These are phyloP conservation scores for Temnothorax curvispinosus DNA, from an alignment of 1,140 invertebrate species.

Conservation along the genomic window DNA sequence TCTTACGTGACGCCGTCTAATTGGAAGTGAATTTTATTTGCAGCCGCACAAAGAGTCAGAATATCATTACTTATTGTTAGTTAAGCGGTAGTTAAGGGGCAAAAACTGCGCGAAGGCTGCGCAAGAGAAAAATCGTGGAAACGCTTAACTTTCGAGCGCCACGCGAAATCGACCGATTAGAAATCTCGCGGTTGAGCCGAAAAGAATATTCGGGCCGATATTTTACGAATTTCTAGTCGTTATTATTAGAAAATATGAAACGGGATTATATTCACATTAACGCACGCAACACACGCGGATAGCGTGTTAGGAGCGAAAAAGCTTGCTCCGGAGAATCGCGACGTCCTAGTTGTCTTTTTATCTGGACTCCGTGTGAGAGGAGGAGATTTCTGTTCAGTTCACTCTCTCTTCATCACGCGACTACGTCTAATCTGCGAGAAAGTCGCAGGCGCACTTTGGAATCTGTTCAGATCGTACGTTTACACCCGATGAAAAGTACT, in stretches of 20 bases:
- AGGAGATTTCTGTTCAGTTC: conserved; percentile 77
- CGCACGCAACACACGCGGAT: not conserved
- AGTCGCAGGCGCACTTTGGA: conserved; percentile 73
- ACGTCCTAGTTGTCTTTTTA: conserved; percentile 48
- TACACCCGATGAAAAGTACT: conserved; percentile 48
- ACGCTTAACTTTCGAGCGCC: not conserved
- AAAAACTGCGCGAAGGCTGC: conserved; percentile 3
- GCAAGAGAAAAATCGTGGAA: not conserved
- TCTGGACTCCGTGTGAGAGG: not conserved
- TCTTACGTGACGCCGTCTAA: conserved; percentile 35
- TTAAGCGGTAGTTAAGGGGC: not conserved
- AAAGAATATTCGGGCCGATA: not conserved
- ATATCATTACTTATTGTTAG: not conserved
- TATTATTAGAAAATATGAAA: not conserved
- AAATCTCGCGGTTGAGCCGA: not conserved
- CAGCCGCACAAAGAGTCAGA: not conserved
- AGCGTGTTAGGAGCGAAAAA: not conserved
- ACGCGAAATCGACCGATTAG: conserved; percentile 31
- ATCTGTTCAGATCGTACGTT: conserved; percentile 45
- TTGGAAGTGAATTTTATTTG: conserved; percentile 23
- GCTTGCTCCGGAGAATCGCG: not conserved
- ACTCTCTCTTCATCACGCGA: conserved; percentile 76
- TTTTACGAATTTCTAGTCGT: conserved; percentile 14
- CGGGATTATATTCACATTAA: not conserved
- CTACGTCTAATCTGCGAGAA: conserved; percentile 77